Evolutionary conservation across 2,797 vertebrate genomes (phyloP).

Genomic region (Eupleurogrammus muticus): DNA sequence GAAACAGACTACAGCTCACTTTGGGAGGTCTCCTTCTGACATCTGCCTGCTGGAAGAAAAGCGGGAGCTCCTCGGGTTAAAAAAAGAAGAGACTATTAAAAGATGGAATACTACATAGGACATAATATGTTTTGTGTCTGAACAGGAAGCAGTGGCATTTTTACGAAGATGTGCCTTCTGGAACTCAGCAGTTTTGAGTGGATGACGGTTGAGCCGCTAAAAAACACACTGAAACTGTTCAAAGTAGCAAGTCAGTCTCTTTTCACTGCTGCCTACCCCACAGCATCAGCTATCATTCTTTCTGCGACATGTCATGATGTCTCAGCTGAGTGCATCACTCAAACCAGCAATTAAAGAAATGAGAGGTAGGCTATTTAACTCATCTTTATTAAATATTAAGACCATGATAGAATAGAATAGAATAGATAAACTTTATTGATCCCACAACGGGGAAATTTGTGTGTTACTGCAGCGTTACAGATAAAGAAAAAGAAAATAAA

Average conservation of each 20-base stretch:
- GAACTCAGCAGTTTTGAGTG: neutral
- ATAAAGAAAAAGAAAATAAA: too few relatives aligned
- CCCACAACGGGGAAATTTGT: too few relatives aligned
- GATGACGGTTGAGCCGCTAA: neutral
- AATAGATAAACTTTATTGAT: too few relatives aligned
- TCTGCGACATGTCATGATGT: slow-evolving; percentile 3
- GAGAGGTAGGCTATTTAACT: too few relatives aligned
- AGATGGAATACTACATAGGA: slow-evolving; percentile 1
- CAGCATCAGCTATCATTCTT: neutral
- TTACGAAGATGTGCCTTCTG: neutral
- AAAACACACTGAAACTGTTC: neutral
- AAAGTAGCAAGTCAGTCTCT: slow-evolving; percentile 3
- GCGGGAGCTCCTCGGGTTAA: neutral
- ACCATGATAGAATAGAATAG: too few relatives aligned
- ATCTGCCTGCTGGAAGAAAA: neutral
- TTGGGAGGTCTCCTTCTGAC: neutral
- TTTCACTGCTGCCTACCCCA: neutral
- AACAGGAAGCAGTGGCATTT: slow-evolving; percentile 6
- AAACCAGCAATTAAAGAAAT: too few relatives aligned
- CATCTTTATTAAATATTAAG: too few relatives aligned
- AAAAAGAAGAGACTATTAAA: neutral
- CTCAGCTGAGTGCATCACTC: too few relatives aligned
- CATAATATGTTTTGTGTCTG: neutral
- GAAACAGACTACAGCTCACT: slow-evolving; percentile 3
- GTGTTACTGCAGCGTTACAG: too few relatives aligned